Evolutionary conservation across 2,888 invertebrate genomes (phyloP), one percentile per base, ranked within the genome.

Genomic region (Blastobasis lacticolella): DNA sequence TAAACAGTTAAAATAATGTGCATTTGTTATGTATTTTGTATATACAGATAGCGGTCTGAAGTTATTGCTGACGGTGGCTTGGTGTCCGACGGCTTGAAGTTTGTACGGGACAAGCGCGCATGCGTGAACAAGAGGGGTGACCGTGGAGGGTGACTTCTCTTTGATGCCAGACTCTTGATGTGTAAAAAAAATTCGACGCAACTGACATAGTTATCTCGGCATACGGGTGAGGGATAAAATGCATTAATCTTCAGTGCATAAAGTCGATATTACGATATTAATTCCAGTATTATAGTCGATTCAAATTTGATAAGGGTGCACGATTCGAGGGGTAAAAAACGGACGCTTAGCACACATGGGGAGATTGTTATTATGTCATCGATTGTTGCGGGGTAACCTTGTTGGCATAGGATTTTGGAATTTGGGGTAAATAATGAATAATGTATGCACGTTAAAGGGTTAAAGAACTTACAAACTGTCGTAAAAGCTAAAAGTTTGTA

Each of bases 121-220:
- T 84, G 87, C 86, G 87, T 64, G 59, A 57, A 72, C 66, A 79
- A 83, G 81, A 71, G 68, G 83, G 85, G 83, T 78, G 72, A 71
- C 71, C 65, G 69, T 62, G 63, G 59, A 67, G 73, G 81, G 77
- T 70, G 73, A 73, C 60, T 69, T 70, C 66, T 64, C 75, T 73
- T 84, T 84, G 80, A 86, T 83, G 81, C 79, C 78, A 80, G 75
- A 62, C 66, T 62, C 73, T 69, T 71, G 68, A 73, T 73, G 72
- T 67, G 10, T 6, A 70, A 74, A 73, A 73, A 71, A 69, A 58
- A 64, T 61, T 61, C 50, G 57, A 66, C 64, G 61, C 62, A 62
- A 62, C 60, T 63, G 57, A 64, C 62, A 56, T 56, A 57, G 52
- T 64, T 61, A 61, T 62, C 57, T 56, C 58, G 61, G 59, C 61